Percentiles rank a stretch among this genome's conserved stretches.
phyloP scores from a whole-genome alignment of 2,888 invertebrate species.

The Litoditis marina region DNA sequence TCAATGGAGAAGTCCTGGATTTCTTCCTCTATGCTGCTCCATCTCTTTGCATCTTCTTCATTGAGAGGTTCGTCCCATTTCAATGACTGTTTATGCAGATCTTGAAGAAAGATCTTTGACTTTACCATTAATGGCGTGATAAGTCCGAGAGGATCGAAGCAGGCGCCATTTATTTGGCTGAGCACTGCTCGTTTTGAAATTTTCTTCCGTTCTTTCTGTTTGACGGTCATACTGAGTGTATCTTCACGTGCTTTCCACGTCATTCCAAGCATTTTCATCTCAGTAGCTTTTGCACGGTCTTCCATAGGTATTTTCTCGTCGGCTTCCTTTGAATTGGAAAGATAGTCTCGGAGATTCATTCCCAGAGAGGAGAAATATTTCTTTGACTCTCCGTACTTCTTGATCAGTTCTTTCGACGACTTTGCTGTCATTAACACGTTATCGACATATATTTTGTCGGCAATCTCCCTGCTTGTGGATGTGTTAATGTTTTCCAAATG shows the following conservation, averaged over 20 bases:
- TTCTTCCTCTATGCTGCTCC: too few species aligned
- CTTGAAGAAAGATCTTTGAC: not conserved
- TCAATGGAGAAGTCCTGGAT: too few species aligned
- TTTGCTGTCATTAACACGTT: not conserved
- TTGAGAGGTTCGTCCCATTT: not conserved
- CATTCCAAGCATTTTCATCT: slow-evolving; percentile 1
- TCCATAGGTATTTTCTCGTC: not conserved
- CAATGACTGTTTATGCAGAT: not conserved
- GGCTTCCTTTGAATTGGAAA: not conserved
- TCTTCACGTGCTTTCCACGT: slow-evolving; percentile 3
- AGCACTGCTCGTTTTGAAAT: too few species aligned
- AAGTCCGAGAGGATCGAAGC: not conserved
- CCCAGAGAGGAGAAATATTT: not conserved
- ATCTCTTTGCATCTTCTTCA: not conserved
- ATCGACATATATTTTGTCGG: slow-evolving; percentile 10
- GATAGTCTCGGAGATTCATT: slow-evolving; percentile 11
- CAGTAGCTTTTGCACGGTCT: not conserved
- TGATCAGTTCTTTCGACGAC: not conserved
- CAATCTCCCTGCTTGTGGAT: not conserved
- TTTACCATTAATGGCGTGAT: not conserved
- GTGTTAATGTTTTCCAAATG: too few species aligned
- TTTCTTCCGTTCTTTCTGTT: too few species aligned
- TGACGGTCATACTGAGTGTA: too few species aligned
- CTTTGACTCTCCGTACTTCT: not conserved
- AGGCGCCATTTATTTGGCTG: not conserved